A percentile compares a stretch with the other conserved stretches of the same genome.
phyloP scores from a whole-genome alignment of 64 coral and sea anemone species.

The Pocillopora verrucosa region DNA sequence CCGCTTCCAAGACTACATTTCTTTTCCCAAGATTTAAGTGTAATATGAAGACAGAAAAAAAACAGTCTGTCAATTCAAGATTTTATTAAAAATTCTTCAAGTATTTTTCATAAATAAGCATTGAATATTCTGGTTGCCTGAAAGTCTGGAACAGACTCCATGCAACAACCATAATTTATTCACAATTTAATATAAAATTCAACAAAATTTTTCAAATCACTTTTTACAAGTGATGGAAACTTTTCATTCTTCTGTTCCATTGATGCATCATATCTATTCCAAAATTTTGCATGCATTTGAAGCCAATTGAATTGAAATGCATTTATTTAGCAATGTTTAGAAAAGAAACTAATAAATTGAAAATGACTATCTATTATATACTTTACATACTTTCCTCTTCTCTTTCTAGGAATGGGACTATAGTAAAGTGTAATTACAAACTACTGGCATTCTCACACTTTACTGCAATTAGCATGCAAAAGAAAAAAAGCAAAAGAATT shows the following conservation, averaged over 20 bases:
- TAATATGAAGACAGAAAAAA: not conserved
- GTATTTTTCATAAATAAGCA: slow-evolving; percentile 19
- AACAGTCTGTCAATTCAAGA: not conserved
- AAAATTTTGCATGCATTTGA: not conserved
- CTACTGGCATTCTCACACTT: no score
- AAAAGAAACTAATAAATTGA: not conserved
- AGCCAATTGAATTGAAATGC: not conserved
- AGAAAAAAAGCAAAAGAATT: no score
- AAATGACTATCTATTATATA: not conserved
- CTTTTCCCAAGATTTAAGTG: not conserved
- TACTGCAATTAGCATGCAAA: no score
- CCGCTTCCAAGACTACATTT: no score
- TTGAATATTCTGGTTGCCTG: not conserved
- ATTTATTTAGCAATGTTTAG: not conserved
- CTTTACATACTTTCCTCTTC: no score
- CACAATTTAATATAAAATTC: slow-evolving; percentile 7
- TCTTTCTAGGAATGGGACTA: no score
- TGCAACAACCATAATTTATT: not conserved
- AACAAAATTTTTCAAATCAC: not conserved
- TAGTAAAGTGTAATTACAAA: no score
- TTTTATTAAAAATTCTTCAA: slow-evolving; percentile 12
- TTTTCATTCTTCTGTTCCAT: not conserved
- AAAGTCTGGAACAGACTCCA: not conserved
- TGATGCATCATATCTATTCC: not conserved
- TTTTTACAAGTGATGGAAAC: not conserved